Conservation (phyloP, 2,888 invertebrate genomes). For the Hemistola chrysoprasaria region DNA sequence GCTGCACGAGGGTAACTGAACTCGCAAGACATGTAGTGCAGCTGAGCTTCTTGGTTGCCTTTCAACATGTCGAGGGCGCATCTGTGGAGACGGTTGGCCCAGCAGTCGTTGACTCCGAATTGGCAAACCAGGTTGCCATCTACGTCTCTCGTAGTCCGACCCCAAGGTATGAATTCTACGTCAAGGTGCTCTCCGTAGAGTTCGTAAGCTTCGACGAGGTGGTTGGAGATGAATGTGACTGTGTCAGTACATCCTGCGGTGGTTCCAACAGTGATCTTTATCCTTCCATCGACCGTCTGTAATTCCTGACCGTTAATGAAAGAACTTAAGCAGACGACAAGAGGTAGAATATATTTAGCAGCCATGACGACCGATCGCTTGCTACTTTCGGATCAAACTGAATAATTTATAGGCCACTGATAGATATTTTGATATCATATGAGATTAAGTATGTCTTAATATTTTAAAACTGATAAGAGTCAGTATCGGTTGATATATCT, state of each 20-base stretch:
- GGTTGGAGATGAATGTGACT: constrained; percentile 46
- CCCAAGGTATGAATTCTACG: constrained; percentile 71
- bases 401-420: constrained; percentile 9
- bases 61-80: constrained; percentile 56
- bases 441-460: constrained; percentile 5
- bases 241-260: constrained; percentile 64
- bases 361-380: constrained; percentile 36
- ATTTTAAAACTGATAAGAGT: constrained; percentile 12
- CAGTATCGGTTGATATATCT: constrained; percentile 9
- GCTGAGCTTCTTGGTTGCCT: constrained; percentile 51
- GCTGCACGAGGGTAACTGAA: constrained; percentile 44
- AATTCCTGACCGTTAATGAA: constrained; percentile 30
- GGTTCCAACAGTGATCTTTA: constrained; percentile 58
- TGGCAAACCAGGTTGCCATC: constrained; percentile 53
- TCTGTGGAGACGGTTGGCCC: constrained; percentile 67
- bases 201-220: constrained; percentile 49
- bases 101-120: constrained; percentile 58
- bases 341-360: constrained; percentile 21
- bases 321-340: constrained; percentile 26
- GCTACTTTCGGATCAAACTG: constrained; percentile 25
- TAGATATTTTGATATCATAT: constrained; percentile 19
- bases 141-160: constrained; percentile 46
- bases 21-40: constrained; percentile 68
- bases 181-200: constrained; percentile 56
- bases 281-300: constrained; percentile 52